These are phyloP conservation scores for Hirudo medicinalis DNA, from an alignment of 1,140 invertebrate genomes.

Conservation along the genomic window DNA sequence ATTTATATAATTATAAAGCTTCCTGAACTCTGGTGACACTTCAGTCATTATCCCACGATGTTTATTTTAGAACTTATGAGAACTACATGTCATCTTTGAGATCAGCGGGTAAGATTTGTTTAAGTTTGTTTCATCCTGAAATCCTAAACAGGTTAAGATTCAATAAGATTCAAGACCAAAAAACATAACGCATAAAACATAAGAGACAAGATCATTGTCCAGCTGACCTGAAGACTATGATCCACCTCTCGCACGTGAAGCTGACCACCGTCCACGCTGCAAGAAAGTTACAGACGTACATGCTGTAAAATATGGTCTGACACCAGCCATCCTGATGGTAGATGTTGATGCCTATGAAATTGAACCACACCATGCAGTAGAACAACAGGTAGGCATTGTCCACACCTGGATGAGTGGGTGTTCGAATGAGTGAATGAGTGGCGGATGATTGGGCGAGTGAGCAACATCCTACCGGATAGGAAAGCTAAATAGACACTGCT, in stretches of 20 bases:
- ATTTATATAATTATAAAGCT: too few species aligned
- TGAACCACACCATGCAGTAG: constrained; percentile 54
- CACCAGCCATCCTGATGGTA: constrained; percentile 54
- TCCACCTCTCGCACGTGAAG: constrained; percentile 66
- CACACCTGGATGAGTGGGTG: constrained; percentile 51
- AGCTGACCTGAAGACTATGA: constrained; percentile 48
- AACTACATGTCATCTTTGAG: constrained; percentile 53
- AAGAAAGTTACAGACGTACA: constrained; percentile 54
- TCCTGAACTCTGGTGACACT: too few species aligned
- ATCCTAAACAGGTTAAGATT: too few species aligned
- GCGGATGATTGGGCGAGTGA: constrained; percentile 51
- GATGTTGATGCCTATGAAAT: constrained; percentile 41
- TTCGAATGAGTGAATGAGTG: constrained; percentile 51
- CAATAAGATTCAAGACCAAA: too few species aligned
- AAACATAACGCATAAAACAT: too few species aligned
- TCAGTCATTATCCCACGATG: too few species aligned
- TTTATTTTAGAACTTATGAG: constrained; percentile 33
- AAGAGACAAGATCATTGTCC: constrained; percentile 56
- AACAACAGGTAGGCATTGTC: constrained; percentile 57
- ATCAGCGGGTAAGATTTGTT: constrained; percentile 46
- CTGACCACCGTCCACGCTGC: constrained; percentile 68
- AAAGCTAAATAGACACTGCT: constrained; percentile 57
- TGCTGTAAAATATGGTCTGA: constrained; percentile 56
- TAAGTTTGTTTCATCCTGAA: too few species aligned
- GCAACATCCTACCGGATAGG: constrained; percentile 42